Base-by-base conservation (phyloP, 2,113 vertebrate species). In the Forbesichthys agassizii region DNA sequence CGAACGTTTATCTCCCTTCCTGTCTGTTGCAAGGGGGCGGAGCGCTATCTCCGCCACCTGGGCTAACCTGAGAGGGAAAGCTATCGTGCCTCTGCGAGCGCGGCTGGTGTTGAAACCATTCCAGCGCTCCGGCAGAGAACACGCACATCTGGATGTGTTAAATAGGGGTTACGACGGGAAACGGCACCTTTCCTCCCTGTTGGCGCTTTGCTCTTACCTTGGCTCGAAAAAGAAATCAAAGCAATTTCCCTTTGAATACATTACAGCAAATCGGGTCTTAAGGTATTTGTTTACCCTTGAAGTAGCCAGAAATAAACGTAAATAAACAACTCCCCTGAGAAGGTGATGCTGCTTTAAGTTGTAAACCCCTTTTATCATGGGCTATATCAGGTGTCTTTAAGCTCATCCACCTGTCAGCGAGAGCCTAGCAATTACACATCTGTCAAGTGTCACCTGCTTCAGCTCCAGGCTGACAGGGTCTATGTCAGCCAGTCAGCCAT, bases 401-500 rank as follows among this genome's bases (percentile, higher is more conserved):
- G 83, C 86, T 88, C 84, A 88, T 92, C 85, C 88, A 88, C 90
- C 90, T 90, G 88, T 91, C 92, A 88, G 81, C 64, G 83, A 79
- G 79, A 83, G 88, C 88, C 87, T 87, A 86, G 91, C 92, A 92
- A 93, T 93, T 93, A 92, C 90, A 88, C 86, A 86, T 91, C 90
- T 92, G 90, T 93, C 92, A 93, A 91, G 87, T 92, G 92, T 92
- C 92, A 91, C 88, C 89, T 84, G 81, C 82, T 89, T 84, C 81
- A 55, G 86, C 87, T 85, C 79, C 83, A 27, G 78, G 63, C 88
- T 88, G 88, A 89, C 85, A 88, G 86, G 91, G 90, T 88, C 89
- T 91, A 90, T 90, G 91, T 92, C 87, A 85, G 89, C 87, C 90
- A 92, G 88, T 92, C 86, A 91, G 91, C 88, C 90, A 91, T 92